Evolutionary conservation across 2,113 vertebrate genomes (phyloP), one percentile per base, ranked within the genome.

Genomic region (Actenoides lindsayi): DNA sequence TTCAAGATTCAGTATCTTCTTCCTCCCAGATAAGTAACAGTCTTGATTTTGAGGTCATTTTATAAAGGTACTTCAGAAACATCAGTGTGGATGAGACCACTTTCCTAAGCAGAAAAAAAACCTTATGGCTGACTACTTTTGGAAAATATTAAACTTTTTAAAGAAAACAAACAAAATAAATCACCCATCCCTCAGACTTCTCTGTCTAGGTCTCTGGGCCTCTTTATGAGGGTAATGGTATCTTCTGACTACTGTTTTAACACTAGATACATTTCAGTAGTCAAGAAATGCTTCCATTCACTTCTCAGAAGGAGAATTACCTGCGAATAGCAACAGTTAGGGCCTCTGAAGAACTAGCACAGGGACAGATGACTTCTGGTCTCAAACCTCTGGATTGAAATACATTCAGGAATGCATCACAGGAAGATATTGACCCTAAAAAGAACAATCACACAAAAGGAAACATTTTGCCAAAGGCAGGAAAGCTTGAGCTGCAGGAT

Each of bases 371-470:
- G 82, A 99, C 99, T 97, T 99, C 99, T 17, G 99, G 99, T 90
- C 98, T 98, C 90, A 99, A 98, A 53, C 99, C 99, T 91, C 99
- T 98, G 83, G 99, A 98, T 16, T 99, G 99, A 97, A 99, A 99
- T 90, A 99, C 99, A 76, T 99, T 99, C 92, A 99, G 98, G 98
- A 99, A 99, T 16, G 99, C 99, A 16, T 99, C 99, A 84, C 99
- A 99, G 91, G 99, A 99, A 39, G 99, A 99, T 97, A 99, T 99
- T 7, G 99, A 99, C 99, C 99, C 99, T 99, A 83, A 88, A 83
- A 89, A 92, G 48, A 96, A 63, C 5, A 82, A 86, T 50, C 24
- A 56, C 28, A 83, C 6, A 30, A 70, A 41, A 35, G 24, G 33
- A 83, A 95, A 94, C 6, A 16, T 35, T 83, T 56, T 70, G 37